Evolutionary conservation across 2,888 invertebrate genomes (phyloP).

Genomic region (Cerastis rubricosa): DNA sequence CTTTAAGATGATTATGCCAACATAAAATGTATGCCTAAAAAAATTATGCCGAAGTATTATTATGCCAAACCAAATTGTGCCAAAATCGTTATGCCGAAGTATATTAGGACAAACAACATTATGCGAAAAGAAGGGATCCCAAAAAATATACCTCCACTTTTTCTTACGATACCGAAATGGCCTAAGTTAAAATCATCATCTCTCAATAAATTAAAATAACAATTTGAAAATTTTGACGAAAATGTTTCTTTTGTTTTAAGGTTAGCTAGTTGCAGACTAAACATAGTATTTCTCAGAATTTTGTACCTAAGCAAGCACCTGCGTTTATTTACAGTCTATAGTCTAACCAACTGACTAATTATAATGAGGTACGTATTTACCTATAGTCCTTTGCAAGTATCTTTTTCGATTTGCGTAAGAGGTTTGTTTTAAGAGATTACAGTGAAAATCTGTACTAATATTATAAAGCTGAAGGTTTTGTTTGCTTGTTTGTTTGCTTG

Average conservation of each 20-base stretch:
- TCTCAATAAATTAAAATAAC: neutral
- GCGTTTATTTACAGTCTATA: constrained; percentile 2
- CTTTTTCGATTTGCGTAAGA: neutral
- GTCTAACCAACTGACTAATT: neutral
- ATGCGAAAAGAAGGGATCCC: too few relatives aligned
- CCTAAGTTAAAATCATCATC: neutral
- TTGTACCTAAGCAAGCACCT: neutral
- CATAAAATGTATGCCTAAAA: too few relatives aligned
- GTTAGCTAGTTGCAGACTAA: neutral
- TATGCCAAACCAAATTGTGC: too few relatives aligned
- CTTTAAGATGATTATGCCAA: too few relatives aligned
- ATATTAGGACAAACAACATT: too few relatives aligned
- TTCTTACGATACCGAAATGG: neutral
- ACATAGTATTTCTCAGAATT: neutral
- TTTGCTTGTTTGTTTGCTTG: too few relatives aligned
- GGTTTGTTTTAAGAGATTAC: neutral
- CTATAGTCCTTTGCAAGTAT: neutral
- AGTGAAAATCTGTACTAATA: neutral
- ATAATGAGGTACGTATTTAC: neutral
- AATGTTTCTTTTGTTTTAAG: neutral
- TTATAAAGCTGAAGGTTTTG: too few relatives aligned
- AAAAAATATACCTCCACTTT: neutral
- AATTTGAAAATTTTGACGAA: neutral
- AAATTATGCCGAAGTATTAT: too few relatives aligned
- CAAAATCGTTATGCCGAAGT: too few relatives aligned